Evolutionary conservation across 2,797 vertebrate species (phyloP), one percentile per base, ranked within the genome.

Genomic region (Danionella dracula): DNA sequence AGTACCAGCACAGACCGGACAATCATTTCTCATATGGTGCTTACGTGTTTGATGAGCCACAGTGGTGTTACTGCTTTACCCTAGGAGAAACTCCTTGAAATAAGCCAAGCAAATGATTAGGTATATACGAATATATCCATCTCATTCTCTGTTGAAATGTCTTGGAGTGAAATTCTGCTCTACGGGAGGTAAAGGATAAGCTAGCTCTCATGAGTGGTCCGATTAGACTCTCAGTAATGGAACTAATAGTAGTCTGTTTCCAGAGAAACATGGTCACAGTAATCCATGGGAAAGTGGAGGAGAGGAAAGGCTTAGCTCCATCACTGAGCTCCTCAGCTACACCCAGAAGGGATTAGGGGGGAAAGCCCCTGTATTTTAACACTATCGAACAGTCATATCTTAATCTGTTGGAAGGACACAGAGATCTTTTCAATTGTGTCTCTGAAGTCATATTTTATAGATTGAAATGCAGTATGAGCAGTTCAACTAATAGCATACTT

Each of bases 1-100:
- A 71, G 20, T 13, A 79, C 70, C 74, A 78, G 53, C 2, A 40
- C 68, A 76, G 82, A 84, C 81, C 76, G 63, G 45, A 84, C 82
- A 80, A 59, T 60, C 72, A 56, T 56, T 67, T 23, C 81, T 73
- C 51, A 17, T 41, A 75, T 42, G 72, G 80, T 73, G 75, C 71
- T 79, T 51, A 23, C 2, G 7, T 54, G 63, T 59, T 63, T 69
- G 50, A 59, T 55, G 65, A 55, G 13, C 40, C 37, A 8, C 34
- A 48, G 42, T 76, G 64, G 75, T 4, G 66, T 85, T 80, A 84
- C 84, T 80, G 75, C 73, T 72, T 79, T 66, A 13, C 11, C 32
- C 19, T 70, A 66, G 64, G 62, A 55, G 23, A 21, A 42, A 49
- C 63, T 8, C 7, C 16, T 15, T 12, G n/a, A 12, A 46, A 27